Conservation (phyloP, 2,888 invertebrate genomes). For the Nymphalis urticae region DNA sequence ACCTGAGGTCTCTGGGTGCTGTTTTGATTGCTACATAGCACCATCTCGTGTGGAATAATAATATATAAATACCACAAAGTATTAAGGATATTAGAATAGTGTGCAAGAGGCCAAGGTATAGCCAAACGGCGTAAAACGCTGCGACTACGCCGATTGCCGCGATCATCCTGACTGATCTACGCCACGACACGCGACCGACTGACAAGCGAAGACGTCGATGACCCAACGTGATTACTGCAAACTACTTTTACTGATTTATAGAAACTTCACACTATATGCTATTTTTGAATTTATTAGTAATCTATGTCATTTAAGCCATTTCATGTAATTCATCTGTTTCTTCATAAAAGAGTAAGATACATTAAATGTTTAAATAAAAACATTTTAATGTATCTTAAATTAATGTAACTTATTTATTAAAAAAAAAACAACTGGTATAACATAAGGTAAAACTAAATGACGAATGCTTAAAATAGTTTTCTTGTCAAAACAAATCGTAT, state of each 20-base stretch:
- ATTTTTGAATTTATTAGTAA: not conserved
- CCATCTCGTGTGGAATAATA: constrained; percentile 88
- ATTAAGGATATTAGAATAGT: constrained; percentile 83
- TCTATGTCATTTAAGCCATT: not conserved
- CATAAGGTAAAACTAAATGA: too few species aligned
- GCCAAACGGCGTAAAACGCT: constrained; percentile 71
- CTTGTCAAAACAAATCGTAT: too few species aligned
- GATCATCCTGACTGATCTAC: constrained; percentile 70
- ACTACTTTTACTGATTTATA: constrained; percentile 33
- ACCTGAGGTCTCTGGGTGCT: constrained; percentile 87
- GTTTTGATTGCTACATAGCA: constrained; percentile 89
- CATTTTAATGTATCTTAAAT: too few species aligned
- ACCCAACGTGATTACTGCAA: constrained; percentile 41
- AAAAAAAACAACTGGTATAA: too few species aligned
- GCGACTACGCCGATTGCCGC: constrained; percentile 65
- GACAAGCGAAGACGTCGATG: constrained; percentile 44
- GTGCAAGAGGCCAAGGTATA: constrained; percentile 83
- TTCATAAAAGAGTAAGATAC: too few species aligned
- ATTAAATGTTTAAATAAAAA: too few species aligned
- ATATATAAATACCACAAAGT: constrained; percentile 82
- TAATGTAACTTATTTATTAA: too few species aligned
- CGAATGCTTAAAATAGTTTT: too few species aligned
- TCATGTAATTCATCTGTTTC: too few species aligned
- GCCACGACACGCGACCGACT: constrained; percentile 76
- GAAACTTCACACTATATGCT: not conserved